Conservation (phyloP, 2,797 vertebrate genomes). For the Pelochelys cantorii region DNA sequence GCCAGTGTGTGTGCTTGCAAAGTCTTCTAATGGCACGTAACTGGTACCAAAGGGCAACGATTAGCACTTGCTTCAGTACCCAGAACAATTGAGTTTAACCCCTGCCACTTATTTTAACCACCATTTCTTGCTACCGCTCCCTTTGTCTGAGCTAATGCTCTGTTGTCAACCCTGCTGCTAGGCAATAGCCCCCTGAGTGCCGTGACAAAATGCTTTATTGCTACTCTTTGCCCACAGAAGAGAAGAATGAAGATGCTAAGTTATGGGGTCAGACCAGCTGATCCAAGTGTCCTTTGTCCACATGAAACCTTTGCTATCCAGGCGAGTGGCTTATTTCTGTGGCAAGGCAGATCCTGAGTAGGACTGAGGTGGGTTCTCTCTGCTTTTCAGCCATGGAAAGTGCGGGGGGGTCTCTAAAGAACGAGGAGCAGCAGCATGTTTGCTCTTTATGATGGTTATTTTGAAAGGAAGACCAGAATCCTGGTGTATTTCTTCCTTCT, state of each 20-base stretch:
- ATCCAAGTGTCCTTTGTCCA: not conserved
- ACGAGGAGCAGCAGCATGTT: not conserved
- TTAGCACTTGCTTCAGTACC: not conserved
- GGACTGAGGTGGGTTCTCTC: not conserved
- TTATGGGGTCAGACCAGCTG: not conserved
- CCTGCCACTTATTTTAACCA: not conserved
- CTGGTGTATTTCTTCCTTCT: slow-evolving; percentile 7
- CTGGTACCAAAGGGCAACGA: not conserved
- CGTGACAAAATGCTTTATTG: slow-evolving; percentile 11
- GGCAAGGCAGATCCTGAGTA: not conserved
- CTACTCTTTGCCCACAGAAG: not conserved
- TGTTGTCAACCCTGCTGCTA: not conserved
- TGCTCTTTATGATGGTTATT: not conserved
- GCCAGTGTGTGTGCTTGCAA: not conserved
- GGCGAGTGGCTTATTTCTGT: not conserved
- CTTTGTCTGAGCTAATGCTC: slow-evolving; percentile 23
- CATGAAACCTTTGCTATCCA: not conserved
- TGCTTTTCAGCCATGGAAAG: not conserved
- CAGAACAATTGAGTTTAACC: fast-evolving
- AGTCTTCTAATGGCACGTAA: not conserved
- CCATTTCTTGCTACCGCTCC: not conserved
- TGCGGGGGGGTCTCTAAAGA: not conserved
- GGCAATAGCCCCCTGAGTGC: not conserved
- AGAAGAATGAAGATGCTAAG: not conserved
- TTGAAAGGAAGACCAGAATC: not conserved